Percentiles rank a stretch among this genome's conserved stretches.
These are phyloP conservation scores for Callipepla californica DNA, from an alignment of 2,113 vertebrate species.

Conservation along the genomic window DNA sequence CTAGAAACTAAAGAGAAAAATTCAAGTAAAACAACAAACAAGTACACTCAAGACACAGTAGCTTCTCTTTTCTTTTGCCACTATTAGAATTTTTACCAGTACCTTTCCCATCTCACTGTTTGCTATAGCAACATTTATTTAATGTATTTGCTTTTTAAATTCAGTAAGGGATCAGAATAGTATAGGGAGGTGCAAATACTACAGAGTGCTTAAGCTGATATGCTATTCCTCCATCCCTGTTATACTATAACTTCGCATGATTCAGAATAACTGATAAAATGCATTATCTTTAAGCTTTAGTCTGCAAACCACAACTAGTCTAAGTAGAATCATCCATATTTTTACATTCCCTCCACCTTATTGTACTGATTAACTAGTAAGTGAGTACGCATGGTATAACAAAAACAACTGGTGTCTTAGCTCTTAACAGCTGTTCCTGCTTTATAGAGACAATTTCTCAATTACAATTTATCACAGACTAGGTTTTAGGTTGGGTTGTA, in stretches of 20 bases:
- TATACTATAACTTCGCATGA: accelerated
- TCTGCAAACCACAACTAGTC: background rate
- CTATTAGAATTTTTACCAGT: background rate
- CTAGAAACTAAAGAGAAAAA: background rate
- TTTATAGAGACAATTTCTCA: background rate
- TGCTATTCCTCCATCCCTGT: accelerated
- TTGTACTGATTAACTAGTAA: background rate
- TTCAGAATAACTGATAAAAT: background rate
- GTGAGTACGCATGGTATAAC: background rate
- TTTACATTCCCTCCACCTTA: accelerated
- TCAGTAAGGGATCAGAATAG: background rate
- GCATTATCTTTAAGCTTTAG: background rate
- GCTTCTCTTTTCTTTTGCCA: background rate
- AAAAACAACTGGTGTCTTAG: background rate
- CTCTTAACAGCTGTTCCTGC: background rate
- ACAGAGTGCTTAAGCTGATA: background rate
- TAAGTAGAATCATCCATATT: background rate
- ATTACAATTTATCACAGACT: background rate
- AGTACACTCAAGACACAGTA: background rate
- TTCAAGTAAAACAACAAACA: background rate
- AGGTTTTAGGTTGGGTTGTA: background rate
- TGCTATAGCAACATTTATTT: background rate
- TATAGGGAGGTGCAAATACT: background rate
- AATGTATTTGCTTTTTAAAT: background rate
- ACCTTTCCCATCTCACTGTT: background rate